phyloP scores from a whole-genome alignment of 2,888 invertebrate genomes.

The Lypha dubia region DNA sequence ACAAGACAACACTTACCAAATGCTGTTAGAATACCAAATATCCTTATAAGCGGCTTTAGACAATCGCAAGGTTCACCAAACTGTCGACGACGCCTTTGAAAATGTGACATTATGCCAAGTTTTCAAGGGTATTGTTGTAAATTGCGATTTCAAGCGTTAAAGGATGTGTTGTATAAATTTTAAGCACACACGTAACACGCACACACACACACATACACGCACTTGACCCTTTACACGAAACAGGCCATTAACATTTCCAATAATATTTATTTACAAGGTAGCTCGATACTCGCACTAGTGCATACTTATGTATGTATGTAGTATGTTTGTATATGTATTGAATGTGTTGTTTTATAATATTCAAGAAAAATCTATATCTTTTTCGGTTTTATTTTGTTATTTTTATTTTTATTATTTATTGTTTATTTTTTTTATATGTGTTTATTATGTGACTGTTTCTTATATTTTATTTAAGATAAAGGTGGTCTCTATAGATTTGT shows the following conservation, averaged over 20 bases:
- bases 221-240: conserved; percentile 63
- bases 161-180: conserved; percentile 29
- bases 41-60: conserved; percentile 81
- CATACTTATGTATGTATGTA: background rate
- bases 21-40: conserved; percentile 82
- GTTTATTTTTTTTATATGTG: too few species aligned
- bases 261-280: conserved; percentile 9
- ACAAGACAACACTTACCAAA: conserved; percentile 79
- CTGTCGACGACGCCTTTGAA: conserved; percentile 80
- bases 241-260: conserved; percentile 67
- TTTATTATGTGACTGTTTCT: conserved; percentile 7
- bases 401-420: background rate
- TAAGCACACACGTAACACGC: conserved; percentile 1
- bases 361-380: background rate
- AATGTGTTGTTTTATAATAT: conserved; percentile 7
- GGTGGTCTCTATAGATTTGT: conserved; percentile 53
- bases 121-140: conserved; percentile 59
- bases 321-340: conserved; percentile 6
- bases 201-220: conserved; percentile 15
- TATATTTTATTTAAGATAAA: conserved; percentile 35
- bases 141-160: conserved; percentile 31
- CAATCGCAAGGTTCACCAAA: conserved; percentile 82
- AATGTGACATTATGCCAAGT: conserved; percentile 76
- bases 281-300: background rate
- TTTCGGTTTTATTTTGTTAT: conserved; percentile 3